A percentile compares a stretch with the other conserved stretches of the same genome.
phyloP scores from a whole-genome alignment of 2,888 invertebrate genomes.

The Trissoscelio sp. region DNA sequence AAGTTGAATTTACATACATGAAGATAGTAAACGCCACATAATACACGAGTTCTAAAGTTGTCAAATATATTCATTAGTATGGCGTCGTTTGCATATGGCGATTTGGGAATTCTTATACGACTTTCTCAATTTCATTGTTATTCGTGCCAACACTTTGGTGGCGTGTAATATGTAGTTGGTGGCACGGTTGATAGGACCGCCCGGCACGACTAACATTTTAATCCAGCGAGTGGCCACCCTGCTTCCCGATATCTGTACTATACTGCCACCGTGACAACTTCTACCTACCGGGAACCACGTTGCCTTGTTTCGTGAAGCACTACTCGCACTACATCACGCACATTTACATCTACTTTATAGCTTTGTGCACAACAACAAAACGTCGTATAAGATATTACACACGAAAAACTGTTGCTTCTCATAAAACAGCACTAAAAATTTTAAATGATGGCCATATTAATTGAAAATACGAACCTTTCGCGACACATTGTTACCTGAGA shows the following conservation, averaged over 20 bases:
- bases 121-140: conserved; percentile 65
- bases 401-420: conserved; percentile 53
- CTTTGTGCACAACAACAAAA: conserved; percentile 50
- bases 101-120: conserved; percentile 47
- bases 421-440: conserved; percentile 55
- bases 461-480: conserved; percentile 41
- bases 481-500: conserved; percentile 32
- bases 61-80: conserved; percentile 58
- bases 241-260: conserved; percentile 69
- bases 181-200: conserved; percentile 80
- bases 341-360: conserved; percentile 71
- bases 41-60: conserved; percentile 44
- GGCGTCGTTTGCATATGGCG: conserved; percentile 17
- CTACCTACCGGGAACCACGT: conserved; percentile 68
- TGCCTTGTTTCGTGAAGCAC: conserved; percentile 63
- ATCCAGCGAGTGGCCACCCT: conserved; percentile 76
- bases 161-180: conserved; percentile 68
- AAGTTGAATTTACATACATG: conserved; percentile 40
- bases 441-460: conserved; percentile 38
- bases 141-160: conserved; percentile 62
- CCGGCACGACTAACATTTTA: conserved; percentile 81
- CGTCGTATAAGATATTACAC: conserved; percentile 37
- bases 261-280: conserved; percentile 70
- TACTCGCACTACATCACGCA: conserved; percentile 70
- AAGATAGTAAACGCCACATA: conserved; percentile 19